Evolutionary conservation across 2,797 vertebrate genomes (phyloP).

Genomic region (Thalassophryne amazonica): DNA sequence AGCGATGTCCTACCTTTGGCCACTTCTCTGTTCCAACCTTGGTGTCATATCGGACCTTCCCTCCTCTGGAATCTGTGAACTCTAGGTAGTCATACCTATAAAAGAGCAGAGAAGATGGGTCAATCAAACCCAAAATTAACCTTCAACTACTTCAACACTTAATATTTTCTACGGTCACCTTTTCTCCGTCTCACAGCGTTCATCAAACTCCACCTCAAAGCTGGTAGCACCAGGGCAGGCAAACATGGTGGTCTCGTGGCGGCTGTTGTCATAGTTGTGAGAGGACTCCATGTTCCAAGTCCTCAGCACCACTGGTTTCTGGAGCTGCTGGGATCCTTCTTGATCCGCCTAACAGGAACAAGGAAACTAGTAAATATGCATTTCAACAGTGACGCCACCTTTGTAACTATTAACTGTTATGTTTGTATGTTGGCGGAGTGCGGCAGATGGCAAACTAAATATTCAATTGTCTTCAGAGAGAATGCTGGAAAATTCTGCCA

Average conservation of each 20-base stretch:
- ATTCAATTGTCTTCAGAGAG: too few species aligned
- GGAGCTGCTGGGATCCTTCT: constrained; percentile 88
- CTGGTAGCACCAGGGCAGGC: constrained; percentile 91
- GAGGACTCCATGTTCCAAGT: constrained; percentile 93
- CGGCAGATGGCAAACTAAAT: too few species aligned
- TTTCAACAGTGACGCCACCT: too few species aligned
- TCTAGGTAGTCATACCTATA: constrained; percentile 96
- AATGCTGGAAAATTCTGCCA: too few species aligned
- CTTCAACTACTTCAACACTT: not conserved
- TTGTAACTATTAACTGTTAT: too few species aligned
- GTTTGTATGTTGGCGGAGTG: too few species aligned
- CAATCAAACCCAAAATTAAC: not conserved
- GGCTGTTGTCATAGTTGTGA: constrained; percentile 97
- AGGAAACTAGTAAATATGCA: not conserved
- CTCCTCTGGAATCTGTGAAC: constrained; percentile 94
- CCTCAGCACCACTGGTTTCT: constrained; percentile 89
- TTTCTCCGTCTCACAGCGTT: constrained; percentile 96
- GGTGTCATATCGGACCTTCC: constrained; percentile 96
- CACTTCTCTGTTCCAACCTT: constrained; percentile 97
- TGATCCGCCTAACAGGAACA: constrained; percentile 77
- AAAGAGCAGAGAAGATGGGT: not conserved
- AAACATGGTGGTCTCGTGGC: constrained; percentile 90
- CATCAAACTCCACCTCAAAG: constrained; percentile 97
- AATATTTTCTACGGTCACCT: constrained; percentile 72
- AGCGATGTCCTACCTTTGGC: constrained; percentile 86